Evolutionary conservation across 2,888 invertebrate genomes (phyloP).

Genomic region (Ctenicera cuprea): DNA sequence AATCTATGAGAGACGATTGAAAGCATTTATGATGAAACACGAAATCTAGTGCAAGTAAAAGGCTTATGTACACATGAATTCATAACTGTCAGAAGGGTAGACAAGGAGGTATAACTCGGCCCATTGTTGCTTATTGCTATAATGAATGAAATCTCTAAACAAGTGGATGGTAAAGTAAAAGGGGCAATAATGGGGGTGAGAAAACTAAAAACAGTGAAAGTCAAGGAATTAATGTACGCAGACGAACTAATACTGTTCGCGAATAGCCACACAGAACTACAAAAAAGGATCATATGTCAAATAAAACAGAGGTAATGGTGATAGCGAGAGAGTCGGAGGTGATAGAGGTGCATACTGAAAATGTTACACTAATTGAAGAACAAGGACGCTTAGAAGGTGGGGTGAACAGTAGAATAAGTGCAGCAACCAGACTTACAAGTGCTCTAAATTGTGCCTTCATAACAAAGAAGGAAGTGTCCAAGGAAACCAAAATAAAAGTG

Average conservation of each 20-base stretch:
- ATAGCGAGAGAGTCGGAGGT: not conserved
- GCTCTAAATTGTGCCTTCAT: slow-evolving; percentile 4
- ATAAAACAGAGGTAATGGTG: slow-evolving; percentile 7
- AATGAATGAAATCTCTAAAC: slow-evolving; percentile 8
- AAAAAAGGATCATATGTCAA: not conserved
- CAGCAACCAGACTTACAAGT: not conserved
- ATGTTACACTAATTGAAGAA: not conserved
- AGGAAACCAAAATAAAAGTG: too few relatives aligned
- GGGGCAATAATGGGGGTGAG: slow-evolving; percentile 4
- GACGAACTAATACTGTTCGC: slow-evolving; percentile 1
- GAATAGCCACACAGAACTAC: not conserved
- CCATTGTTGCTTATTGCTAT: slow-evolving; percentile 5
- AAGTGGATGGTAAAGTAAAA: slow-evolving; percentile 4
- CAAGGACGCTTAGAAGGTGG: slow-evolving; percentile 16
- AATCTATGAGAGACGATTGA: not conserved
- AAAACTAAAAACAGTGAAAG: not conserved
- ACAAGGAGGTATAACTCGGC: not conserved
- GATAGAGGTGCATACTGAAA: not conserved
- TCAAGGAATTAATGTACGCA: slow-evolving; percentile 12
- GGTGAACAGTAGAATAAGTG: not conserved
- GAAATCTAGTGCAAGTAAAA: slow-evolving; percentile 2
- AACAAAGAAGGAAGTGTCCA: too few relatives aligned
- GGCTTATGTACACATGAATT: not conserved
- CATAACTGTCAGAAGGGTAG: not conserved
- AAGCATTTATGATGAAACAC: slow-evolving; percentile 4